phyloP scores from a whole-genome alignment of 2,113 vertebrate genomes.

The Monopterus albus region DNA sequence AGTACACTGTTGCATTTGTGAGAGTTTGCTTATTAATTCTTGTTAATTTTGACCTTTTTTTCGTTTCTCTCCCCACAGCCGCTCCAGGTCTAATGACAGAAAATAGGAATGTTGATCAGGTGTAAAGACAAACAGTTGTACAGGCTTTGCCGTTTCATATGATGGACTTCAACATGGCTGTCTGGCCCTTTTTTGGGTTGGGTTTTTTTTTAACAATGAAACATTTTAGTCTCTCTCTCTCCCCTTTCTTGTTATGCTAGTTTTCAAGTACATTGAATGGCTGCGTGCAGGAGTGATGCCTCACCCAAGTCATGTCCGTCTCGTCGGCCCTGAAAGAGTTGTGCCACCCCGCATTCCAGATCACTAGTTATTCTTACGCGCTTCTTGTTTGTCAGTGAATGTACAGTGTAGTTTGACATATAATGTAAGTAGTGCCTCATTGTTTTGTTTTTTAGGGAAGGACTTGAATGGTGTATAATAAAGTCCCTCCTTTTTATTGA shows the following conservation, averaged over 20 bases:
- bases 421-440: constrained; percentile 54
- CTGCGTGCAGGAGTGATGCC: constrained; percentile 43
- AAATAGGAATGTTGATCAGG: constrained; percentile 80
- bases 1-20: too few species aligned
- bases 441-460: constrained; percentile 40
- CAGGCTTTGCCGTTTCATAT: constrained; percentile 48
- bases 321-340: constrained; percentile 26
- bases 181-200: constrained; percentile 51
- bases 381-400: constrained; percentile 60
- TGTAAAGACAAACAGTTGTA: constrained; percentile 51
- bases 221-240: constrained; percentile 74
- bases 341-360: constrained; percentile 73
- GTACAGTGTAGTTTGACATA: constrained; percentile 62
- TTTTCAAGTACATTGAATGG: constrained; percentile 55
- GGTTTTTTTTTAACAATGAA: constrained; percentile 57
- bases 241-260: constrained; percentile 28
- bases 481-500: constrained; percentile 15
- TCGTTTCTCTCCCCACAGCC: constrained; percentile 80
- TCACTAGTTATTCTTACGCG: constrained; percentile 44
- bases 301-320: constrained; percentile 23
- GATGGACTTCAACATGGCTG: constrained; percentile 57
- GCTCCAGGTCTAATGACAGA: constrained; percentile 96
- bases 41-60: neutral
- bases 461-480: constrained; percentile 9
- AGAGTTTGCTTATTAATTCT: neutral